Evolutionary conservation across 35 echinoderm and acorn worm genomes (phyloP).

Genomic region (Lytechinus pictus): DNA sequence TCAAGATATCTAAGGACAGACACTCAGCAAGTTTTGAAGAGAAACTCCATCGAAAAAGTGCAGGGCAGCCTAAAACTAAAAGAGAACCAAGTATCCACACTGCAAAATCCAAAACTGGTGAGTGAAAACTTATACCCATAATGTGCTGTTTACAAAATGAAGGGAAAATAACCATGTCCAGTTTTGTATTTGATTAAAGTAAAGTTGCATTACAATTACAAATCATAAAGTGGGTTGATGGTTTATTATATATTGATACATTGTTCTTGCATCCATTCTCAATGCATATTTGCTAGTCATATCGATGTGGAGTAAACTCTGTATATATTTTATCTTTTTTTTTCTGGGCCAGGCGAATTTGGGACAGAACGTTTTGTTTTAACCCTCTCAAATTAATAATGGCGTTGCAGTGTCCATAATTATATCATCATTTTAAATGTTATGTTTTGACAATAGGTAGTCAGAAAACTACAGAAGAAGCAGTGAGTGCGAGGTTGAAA

Average conservation of each 20-base stretch:
- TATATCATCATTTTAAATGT: background rate
- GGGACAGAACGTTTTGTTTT: no score
- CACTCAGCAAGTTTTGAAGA: background rate
- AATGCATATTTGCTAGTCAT: no score
- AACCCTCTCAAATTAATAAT: no score
- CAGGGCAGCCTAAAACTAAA: background rate
- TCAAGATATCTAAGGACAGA: conserved; percentile 14
- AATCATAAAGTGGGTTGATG: background rate
- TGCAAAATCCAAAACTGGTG: background rate
- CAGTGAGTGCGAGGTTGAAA: background rate
- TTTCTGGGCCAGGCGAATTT: no score
- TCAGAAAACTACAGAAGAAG: background rate
- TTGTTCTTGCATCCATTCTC: no score
- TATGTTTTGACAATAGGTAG: background rate
- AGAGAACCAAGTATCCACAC: background rate
- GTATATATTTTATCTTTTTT: no score
- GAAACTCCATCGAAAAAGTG: background rate
- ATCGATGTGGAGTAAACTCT: no score
- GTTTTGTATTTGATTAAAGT: background rate
- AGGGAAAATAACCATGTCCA: background rate
- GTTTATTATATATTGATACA: background rate
- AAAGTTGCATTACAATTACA: background rate
- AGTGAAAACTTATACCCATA: background rate
- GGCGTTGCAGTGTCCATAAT: no score
- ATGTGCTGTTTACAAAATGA: background rate